Evolutionary conservation across 1,140 invertebrate species (phyloP).

Genomic region (Heliothis subflexa): DNA sequence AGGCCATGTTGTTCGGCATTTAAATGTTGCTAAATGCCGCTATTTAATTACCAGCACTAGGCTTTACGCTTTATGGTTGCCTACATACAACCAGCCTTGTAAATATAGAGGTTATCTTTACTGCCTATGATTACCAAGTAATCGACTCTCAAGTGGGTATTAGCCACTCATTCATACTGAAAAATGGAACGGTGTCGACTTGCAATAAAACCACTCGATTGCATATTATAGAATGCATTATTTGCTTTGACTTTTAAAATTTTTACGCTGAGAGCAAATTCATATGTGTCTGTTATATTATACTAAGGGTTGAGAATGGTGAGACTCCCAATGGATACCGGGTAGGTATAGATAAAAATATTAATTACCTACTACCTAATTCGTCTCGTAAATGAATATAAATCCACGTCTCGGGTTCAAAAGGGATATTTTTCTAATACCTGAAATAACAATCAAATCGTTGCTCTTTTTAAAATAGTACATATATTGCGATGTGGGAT

Average conservation of each 20-base stretch:
- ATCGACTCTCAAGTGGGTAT: conserved; percentile 14
- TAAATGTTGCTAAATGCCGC: conserved; percentile 23
- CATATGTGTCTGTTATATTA: too few relatives aligned
- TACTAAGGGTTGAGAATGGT: too few relatives aligned
- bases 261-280: too few relatives aligned
- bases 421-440: too few relatives aligned
- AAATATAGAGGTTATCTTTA: conserved; percentile 27
- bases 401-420: too few relatives aligned
- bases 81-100: conserved; percentile 24
- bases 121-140: conserved; percentile 23
- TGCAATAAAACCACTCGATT: not conserved
- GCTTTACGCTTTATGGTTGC: not conserved
- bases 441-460: too few relatives aligned
- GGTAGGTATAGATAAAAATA: too few relatives aligned
- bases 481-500: too few relatives aligned
- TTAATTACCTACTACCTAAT: too few relatives aligned
- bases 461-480: too few relatives aligned
- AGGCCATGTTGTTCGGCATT: conserved; percentile 6
- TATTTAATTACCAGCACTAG: conserved; percentile 28
- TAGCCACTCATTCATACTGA: conserved; percentile 7
- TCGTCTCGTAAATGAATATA: too few relatives aligned
- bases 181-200: not conserved
- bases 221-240: not conserved
- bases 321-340: too few relatives aligned
- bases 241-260: not conserved